Conservation (phyloP, 1,140 invertebrate genomes). For the Temnothorax nylanderi region DNA sequence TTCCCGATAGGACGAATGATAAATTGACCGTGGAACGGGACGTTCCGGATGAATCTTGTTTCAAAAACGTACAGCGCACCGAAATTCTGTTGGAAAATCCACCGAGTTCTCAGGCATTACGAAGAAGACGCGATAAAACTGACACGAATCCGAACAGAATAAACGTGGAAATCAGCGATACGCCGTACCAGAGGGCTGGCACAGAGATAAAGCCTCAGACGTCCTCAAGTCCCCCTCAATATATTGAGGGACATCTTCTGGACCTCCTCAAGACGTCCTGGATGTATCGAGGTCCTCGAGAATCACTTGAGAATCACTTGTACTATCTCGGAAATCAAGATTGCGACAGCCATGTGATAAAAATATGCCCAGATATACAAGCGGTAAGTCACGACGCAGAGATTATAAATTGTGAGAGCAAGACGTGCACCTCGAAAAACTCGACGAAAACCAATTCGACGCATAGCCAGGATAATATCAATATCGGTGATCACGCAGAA, state of each 20-base stretch:
- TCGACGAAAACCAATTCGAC: constrained; percentile 77
- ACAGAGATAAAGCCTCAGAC: neutral
- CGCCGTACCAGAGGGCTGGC: neutral
- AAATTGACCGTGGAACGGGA: neutral
- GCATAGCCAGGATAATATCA: constrained; percentile 73
- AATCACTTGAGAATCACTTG: too few relatives aligned
- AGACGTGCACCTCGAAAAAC: constrained; percentile 61
- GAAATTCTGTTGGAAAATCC: constrained; percentile 16
- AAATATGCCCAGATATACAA: constrained; percentile 38
- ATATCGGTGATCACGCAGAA: constrained; percentile 63
- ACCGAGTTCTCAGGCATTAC: neutral
- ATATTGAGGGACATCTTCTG: too few relatives aligned
- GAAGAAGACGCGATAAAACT: neutral
- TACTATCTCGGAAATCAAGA: neutral
- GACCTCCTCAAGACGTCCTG: too few relatives aligned
- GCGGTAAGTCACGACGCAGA: constrained; percentile 65
- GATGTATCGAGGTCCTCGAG: too few relatives aligned
- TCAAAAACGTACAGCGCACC: neutral
- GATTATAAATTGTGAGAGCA: constrained; percentile 64
- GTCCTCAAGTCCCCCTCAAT: too few relatives aligned
- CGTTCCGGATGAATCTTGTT: neutral
- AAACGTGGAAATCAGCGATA: neutral
- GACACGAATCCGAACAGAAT: neutral
- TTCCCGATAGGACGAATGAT: neutral
- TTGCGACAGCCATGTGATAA: constrained; percentile 66